Conservation (phyloP, 2,113 vertebrate genomes). For the Vimba vimba region DNA sequence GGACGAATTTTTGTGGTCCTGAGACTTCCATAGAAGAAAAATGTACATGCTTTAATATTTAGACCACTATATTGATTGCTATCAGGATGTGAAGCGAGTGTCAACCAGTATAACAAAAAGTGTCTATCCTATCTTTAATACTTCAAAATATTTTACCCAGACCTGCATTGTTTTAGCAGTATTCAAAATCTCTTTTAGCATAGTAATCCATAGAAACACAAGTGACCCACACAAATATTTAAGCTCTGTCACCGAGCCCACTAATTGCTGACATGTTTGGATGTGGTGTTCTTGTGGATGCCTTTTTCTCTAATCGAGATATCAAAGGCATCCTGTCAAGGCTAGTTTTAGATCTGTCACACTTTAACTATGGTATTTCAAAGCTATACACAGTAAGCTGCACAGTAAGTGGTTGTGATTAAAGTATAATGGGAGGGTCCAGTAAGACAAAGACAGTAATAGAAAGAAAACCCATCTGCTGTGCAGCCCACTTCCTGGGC, state of each 20-base stretch:
- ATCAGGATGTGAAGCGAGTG: too few relatives aligned
- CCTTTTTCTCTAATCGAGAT: constrained; percentile 43
- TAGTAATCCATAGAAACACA: background rate
- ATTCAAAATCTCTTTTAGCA: background rate
- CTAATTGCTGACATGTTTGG: constrained; percentile 34
- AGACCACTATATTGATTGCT: too few relatives aligned
- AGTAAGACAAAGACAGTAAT: constrained; percentile 27
- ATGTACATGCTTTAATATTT: too few relatives aligned
- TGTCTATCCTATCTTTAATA: too few relatives aligned
- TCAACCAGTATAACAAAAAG: too few relatives aligned
- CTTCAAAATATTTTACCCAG: background rate
- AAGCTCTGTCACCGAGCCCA: background rate
- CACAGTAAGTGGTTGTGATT: constrained; percentile 14
- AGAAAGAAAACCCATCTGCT: constrained; percentile 32
- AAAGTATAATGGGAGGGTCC: background rate
- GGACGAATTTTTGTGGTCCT: too few relatives aligned
- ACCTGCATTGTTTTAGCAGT: background rate
- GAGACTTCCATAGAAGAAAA: too few relatives aligned
- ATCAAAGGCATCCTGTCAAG: constrained; percentile 53
- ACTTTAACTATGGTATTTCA: background rate
- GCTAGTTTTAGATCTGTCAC: constrained; percentile 9
- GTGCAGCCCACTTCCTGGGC: constrained; percentile 25
- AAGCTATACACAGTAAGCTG: constrained; percentile 14
- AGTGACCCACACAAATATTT: constrained; percentile 10
- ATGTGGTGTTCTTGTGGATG: constrained; percentile 53